Percentiles rank a stretch among this genome's conserved stretches.
Conservation (phyloP, 2,888 invertebrate genomes). For the Labia minor region DNA sequence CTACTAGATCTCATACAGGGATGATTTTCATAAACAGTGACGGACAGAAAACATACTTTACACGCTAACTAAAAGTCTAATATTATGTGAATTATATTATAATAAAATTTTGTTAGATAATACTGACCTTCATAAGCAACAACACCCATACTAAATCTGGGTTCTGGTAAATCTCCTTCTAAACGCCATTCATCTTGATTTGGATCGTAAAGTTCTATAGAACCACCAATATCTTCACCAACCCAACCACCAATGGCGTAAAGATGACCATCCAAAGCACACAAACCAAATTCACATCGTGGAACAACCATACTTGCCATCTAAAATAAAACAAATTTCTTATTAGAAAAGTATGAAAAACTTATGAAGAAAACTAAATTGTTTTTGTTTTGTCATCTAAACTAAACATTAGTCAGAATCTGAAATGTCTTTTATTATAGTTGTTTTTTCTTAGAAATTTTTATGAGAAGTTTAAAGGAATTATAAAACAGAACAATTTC, state of each 20-base stretch:
- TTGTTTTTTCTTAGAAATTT: too few relatives aligned
- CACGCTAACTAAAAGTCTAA: too few relatives aligned
- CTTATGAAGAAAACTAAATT: neutral
- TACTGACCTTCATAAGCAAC: conserved; percentile 66
- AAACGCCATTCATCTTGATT: conserved; percentile 64
- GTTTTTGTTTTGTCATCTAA: too few relatives aligned
- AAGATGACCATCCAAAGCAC: conserved; percentile 67
- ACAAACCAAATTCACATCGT: conserved; percentile 80
- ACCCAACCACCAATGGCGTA: conserved; percentile 92
- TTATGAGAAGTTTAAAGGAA: too few relatives aligned
- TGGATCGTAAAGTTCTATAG: conserved; percentile 80
- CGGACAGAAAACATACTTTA: too few relatives aligned
- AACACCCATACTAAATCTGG: conserved; percentile 85
- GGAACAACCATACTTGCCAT: conserved; percentile 68
- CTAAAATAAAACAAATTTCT: conserved; percentile 38
- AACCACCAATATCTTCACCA: conserved; percentile 78
- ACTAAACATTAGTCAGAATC: conserved; percentile 43
- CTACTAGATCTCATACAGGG: too few relatives aligned
- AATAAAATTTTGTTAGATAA: too few relatives aligned
- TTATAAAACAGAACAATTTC: too few relatives aligned
- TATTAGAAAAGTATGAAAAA: neutral
- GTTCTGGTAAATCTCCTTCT: conserved; percentile 68
- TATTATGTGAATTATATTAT: too few relatives aligned
- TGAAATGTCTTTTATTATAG: neutral
- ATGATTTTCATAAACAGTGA: too few relatives aligned